Base-by-base conservation (phyloP, 2,888 invertebrate genomes). In the Acanthacorydalis orientalis region DNA sequence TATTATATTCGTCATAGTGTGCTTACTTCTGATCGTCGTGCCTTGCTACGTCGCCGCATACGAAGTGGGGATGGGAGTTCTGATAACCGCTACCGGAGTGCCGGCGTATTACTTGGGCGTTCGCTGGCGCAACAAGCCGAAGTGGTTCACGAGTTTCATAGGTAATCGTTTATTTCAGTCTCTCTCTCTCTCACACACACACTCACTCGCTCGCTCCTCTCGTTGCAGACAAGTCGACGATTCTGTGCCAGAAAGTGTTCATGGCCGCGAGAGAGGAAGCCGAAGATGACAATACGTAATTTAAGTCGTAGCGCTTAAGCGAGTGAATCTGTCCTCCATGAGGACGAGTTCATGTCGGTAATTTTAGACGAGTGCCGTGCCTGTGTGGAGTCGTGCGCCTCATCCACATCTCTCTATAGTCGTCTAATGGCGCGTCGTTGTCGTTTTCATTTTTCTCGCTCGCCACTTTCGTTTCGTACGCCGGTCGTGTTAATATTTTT, bases 71-170 rank as follows among this genome's bases (percentile, higher is more conserved):
- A 79, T 83, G 61, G 91, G 89, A 12, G 68, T 80, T 2, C 58
- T 80, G 31, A 88, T 91, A 57, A 87, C 90, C 0, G 60, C 80
- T n/a, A 75, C 82, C 31, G 91, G 91, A 1, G 72, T 91, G 50
- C 91, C 91, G 0, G 81, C 83, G 15, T 91, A 89, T 65, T 79
- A 75, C 57, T 58, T 78, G 1, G 80, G 88, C 37, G 77, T 90
- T 38, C 70, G 69, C 46, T 77, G 80, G 73, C 71, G 73, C 57
- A 66, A 71, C 38, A 81, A 79, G 57, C 87, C 87, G 0, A 55
- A 62, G 31, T 70, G 70, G 62, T 70, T 86, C 52, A 64, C 68
- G 46, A 64, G 63, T 32, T 53, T 71, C 11, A 77, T 83, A 58
- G 67, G 86, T 86, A 23, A 23, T 2, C 6, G 23, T 23, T 4